phyloP scores from a whole-genome alignment of 2,113 vertebrate genomes.

The Xenopus laevis region DNA sequence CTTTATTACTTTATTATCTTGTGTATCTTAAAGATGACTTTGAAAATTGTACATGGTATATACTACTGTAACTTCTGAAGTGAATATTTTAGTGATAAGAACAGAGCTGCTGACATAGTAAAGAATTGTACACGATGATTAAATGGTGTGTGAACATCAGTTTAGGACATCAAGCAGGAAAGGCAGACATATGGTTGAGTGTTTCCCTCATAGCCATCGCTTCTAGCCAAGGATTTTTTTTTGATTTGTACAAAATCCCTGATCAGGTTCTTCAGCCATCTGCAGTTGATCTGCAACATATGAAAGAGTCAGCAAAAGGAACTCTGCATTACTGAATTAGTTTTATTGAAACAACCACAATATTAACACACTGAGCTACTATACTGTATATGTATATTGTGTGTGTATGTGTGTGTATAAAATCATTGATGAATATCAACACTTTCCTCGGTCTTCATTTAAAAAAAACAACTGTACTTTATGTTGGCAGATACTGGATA shows the following conservation, averaged over 20 bases:
- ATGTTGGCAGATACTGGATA: too few relatives aligned
- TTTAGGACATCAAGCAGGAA: conserved; percentile 21
- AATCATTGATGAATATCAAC: too few relatives aligned
- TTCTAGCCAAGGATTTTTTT: conserved; percentile 47
- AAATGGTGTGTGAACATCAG: conserved; percentile 32
- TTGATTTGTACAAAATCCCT: conserved; percentile 52
- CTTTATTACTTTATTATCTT: too few relatives aligned
- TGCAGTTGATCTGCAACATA: conserved; percentile 44
- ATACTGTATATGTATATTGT: not conserved
- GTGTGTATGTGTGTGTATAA: not conserved
- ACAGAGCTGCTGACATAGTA: conserved; percentile 19
- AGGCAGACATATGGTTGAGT: conserved; percentile 28
- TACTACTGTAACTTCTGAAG: not conserved
- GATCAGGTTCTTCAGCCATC: conserved; percentile 52
- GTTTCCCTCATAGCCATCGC: conserved; percentile 33
- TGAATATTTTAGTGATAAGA: conserved; percentile 12
- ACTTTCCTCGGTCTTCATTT: too few relatives aligned
- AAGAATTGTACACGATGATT: conserved; percentile 15
- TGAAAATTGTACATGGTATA: too few relatives aligned
- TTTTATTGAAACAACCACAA: too few relatives aligned
- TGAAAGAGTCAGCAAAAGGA: conserved; percentile 53
- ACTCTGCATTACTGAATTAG: not conserved
- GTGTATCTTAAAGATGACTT: too few relatives aligned
- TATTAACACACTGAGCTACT: too few relatives aligned
- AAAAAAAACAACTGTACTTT: too few relatives aligned